Evolutionary conservation across 1,140 invertebrate species (phyloP), one percentile per base, ranked within the genome.

Genomic region (Polyergus mexicanus): DNA sequence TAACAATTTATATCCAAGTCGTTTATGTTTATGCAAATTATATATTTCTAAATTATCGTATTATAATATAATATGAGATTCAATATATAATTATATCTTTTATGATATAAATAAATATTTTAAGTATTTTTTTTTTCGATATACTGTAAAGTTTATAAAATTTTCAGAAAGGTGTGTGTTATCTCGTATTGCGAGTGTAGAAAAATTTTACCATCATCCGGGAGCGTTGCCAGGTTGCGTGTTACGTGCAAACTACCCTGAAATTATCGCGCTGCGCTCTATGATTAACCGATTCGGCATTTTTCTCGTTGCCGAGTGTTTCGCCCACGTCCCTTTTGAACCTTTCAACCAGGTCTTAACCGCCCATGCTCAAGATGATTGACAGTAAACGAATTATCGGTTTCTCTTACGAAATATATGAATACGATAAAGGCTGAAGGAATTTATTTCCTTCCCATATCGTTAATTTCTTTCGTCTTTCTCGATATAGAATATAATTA

Each of bases 221-320:
- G 68, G 68, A 74, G 78, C 68, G 78, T 74, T 74, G 68, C 8
- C 68, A 60, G 69, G 38, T 74, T 74, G 68, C 78, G 68, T 83
- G 78, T 83, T 83, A 83, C 78, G 78, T 83, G 78, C 19, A 41
- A 74, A 47, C 68, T 35, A 83, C 78, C 41, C 78, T 83, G 54
- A 83, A 83, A 83, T 83, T 83, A 83, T 83, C 78, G 78, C 54
- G 38, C 68, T 19, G 78, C 78, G 78, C 78, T 60, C 78, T 83
- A 41, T 83, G 54, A 83, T 83, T 83, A 83, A 60, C 78, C 3
- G 66, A 83, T 83, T 83, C 54, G 68, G 68, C n/a, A 28, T 41
- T 83, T 83, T 83, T 83, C 78, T 71, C 51, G 6, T 32, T n/a
- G 38, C 35, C 25, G 51, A 60, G 38, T 72, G 19, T 83, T 35